These are phyloP conservation scores for Porites australiensis DNA, from an alignment of 64 coral and sea anemone species.

Conservation along the genomic window DNA sequence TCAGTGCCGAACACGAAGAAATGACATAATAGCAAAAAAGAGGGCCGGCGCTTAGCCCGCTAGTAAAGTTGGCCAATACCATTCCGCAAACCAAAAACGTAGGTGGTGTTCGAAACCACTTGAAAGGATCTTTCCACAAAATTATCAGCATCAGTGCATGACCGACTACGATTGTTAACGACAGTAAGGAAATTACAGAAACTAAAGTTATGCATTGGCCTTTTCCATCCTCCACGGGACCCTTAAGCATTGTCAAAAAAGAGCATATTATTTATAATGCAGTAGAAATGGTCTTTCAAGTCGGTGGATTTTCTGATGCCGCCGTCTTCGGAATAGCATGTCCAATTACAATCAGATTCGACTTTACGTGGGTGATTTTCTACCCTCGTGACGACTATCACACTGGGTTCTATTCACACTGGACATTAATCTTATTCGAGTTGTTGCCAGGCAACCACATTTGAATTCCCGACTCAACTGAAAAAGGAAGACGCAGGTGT, in stretches of 20 bases:
- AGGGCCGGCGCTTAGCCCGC: slow-evolving; percentile 20
- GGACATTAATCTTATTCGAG: too few species aligned
- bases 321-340: too few species aligned
- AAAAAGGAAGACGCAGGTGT: too few species aligned
- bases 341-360: too few species aligned
- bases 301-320: background rate
- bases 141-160: slow-evolving; percentile 27
- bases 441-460: too few species aligned
- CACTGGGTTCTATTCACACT: too few species aligned
- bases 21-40: background rate
- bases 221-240: background rate
- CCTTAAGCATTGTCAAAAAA: background rate
- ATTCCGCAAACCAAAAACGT: slow-evolving; percentile 27
- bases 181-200: too few species aligned
- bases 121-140: slow-evolving; percentile 42
- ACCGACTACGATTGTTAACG: background rate
- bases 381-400: too few species aligned
- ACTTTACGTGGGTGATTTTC: too few species aligned
- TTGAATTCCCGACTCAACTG: too few species aligned
- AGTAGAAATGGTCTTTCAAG: background rate
- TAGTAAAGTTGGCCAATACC: slow-evolving; percentile 24
- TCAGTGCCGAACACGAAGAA: background rate
- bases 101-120: slow-evolving; percentile 17
- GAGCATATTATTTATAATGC: background rate
- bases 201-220: background rate